phyloP scores from a whole-genome alignment of 2,113 vertebrate genomes.

The Pangasianodon hypophthalmus region DNA sequence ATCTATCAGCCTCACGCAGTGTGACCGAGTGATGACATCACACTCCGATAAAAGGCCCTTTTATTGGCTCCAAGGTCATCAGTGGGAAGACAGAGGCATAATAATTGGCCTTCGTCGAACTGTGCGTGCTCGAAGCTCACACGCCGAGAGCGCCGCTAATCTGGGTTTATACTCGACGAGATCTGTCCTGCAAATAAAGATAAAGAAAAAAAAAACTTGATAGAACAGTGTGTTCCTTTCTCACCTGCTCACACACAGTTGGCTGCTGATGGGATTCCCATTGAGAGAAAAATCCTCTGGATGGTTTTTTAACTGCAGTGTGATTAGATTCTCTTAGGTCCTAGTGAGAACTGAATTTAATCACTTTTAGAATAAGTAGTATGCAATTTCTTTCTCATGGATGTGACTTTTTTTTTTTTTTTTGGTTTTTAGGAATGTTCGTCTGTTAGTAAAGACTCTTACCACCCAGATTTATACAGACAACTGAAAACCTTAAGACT shows the following conservation, averaged over 20 bases:
- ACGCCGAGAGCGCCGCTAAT: conserved; percentile 39
- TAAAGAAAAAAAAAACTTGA: conserved; percentile 2
- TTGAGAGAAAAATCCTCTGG: conserved; percentile 30
- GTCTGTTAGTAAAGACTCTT: neutral
- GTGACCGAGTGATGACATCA: conserved; percentile 50
- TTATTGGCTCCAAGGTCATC: conserved; percentile 49
- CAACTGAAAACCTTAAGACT: neutral
- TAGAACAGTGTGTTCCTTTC: neutral
- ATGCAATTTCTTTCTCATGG: neutral
- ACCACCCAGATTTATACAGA: neutral
- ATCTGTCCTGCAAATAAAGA: conserved; percentile 20
- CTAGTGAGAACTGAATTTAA: neutral
- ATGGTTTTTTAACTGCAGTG: conserved; percentile 4
- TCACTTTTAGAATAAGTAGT: neutral
- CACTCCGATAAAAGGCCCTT: conserved; percentile 37
- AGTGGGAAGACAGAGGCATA: conserved; percentile 17
- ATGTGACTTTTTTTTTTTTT: neutral
- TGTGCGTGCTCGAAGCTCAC: conserved; percentile 6
- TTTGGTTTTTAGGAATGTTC: neutral
- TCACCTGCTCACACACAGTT: conserved; percentile 30
- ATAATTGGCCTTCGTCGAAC: conserved; percentile 17
- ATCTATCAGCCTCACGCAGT: conserved; percentile 37
- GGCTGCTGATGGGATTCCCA: conserved; percentile 39
- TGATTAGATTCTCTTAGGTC: conserved; percentile 24
- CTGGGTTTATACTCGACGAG: conserved; percentile 2